Evolutionary conservation across 92 coral and sea anemone species (phyloP).

Genomic region (Metridium senile): DNA sequence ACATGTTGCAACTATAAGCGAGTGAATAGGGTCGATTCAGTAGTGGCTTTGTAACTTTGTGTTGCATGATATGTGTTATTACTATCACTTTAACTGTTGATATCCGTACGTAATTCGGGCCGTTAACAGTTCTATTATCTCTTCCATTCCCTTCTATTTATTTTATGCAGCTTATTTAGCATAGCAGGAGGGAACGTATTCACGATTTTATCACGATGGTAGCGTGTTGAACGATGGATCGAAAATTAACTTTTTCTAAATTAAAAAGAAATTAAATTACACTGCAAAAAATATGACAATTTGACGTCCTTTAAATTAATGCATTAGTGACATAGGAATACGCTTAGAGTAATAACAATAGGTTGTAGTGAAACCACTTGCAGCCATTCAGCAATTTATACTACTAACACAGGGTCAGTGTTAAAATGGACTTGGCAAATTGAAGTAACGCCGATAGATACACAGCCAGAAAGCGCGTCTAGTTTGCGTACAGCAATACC

Average conservation of each 20-base stretch:
- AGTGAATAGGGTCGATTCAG: background rate
- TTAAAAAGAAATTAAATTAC: too few species aligned
- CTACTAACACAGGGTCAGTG: background rate
- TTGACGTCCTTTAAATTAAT: too few species aligned
- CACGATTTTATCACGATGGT: background rate
- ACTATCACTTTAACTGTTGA: background rate
- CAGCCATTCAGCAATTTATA: background rate
- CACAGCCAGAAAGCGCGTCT: background rate
- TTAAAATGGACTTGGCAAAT: background rate
- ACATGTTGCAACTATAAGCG: background rate
- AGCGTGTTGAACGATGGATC: background rate
- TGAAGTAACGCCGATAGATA: background rate
- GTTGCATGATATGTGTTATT: too few species aligned
- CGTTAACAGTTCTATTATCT: background rate
- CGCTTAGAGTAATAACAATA: background rate
- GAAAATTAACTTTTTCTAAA: background rate
- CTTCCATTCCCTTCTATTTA: background rate
- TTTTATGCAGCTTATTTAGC: background rate
- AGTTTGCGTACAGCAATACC: background rate
- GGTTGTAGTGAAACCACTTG: background rate
- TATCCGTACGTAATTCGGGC: too few species aligned
- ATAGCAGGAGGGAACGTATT: conserved; percentile 20
- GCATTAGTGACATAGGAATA: background rate
- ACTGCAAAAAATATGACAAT: too few species aligned
- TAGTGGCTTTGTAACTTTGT: background rate